Conservation (phyloP, 2,113 vertebrate genomes). For the Poecile atricapillus region DNA sequence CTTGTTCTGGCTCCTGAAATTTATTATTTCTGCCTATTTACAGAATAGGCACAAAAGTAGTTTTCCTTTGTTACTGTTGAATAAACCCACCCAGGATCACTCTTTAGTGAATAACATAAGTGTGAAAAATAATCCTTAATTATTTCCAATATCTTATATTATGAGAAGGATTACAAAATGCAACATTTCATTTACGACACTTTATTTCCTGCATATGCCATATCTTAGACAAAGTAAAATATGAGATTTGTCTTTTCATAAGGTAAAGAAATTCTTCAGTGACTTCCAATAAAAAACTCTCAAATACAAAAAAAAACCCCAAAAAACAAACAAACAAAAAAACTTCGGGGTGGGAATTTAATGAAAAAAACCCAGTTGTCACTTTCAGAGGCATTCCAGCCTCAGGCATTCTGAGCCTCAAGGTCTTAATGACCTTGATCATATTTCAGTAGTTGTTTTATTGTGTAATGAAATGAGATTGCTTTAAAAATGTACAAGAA, state of each 20-base stretch:
- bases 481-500: neutral
- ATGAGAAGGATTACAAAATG: neutral
- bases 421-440: neutral
- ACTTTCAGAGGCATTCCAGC: neutral
- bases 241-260: neutral
- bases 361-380: neutral
- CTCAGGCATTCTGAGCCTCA: neutral
- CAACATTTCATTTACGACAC: accelerated
- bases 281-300: neutral
- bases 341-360: neutral
- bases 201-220: neutral
- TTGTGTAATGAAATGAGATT: neutral
- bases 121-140: neutral
- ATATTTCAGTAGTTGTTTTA: neutral
- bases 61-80: neutral
- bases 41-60: neutral
- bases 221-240: neutral
- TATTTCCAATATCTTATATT: neutral
- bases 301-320: neutral
- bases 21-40: neutral
- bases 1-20: neutral
- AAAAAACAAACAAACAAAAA: neutral
- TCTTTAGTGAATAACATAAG: neutral
- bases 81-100: neutral
- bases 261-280: neutral